Evolutionary conservation across 2,888 invertebrate genomes (phyloP).

Genomic region (Hetaerina titia): DNA sequence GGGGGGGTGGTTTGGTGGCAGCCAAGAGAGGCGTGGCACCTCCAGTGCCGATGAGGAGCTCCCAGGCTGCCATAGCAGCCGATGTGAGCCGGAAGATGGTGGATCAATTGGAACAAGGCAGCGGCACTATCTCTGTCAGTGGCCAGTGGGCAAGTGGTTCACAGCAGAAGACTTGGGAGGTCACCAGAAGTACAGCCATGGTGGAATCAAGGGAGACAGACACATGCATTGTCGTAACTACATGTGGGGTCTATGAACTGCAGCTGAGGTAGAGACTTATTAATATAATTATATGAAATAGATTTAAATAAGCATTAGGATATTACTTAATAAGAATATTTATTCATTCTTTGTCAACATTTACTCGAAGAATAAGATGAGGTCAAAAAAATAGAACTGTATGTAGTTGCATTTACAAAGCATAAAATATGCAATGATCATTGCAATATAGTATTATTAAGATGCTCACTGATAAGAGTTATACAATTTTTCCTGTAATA

Average conservation of each 20-base stretch:
- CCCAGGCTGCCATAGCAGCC: background rate
- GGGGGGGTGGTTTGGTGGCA: conserved; percentile 17
- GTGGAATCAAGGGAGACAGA: conserved; percentile 73
- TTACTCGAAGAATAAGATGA: too few species aligned
- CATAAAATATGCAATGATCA: too few species aligned
- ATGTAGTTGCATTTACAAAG: too few species aligned
- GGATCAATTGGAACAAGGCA: background rate
- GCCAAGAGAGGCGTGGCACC: conserved; percentile 68
- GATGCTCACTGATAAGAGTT: background rate
- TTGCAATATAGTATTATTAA: too few species aligned
- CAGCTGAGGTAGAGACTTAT: conserved; percentile 77
- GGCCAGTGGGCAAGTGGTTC: background rate
- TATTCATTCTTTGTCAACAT: background rate
- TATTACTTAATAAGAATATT: too few species aligned
- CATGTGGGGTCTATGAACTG: conserved; percentile 81
- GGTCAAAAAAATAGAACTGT: too few species aligned
- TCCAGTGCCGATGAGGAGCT: background rate
- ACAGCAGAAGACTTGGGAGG: background rate
- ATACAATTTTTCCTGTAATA: background rate
- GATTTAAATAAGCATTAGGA: too few species aligned
- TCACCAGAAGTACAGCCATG: background rate
- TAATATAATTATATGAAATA: background rate
- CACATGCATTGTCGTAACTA: conserved; percentile 82
- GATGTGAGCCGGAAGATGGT: background rate
- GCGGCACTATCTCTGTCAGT: background rate